Conservation (phyloP, 2,113 vertebrate species). For the Scopus umbretta region DNA sequence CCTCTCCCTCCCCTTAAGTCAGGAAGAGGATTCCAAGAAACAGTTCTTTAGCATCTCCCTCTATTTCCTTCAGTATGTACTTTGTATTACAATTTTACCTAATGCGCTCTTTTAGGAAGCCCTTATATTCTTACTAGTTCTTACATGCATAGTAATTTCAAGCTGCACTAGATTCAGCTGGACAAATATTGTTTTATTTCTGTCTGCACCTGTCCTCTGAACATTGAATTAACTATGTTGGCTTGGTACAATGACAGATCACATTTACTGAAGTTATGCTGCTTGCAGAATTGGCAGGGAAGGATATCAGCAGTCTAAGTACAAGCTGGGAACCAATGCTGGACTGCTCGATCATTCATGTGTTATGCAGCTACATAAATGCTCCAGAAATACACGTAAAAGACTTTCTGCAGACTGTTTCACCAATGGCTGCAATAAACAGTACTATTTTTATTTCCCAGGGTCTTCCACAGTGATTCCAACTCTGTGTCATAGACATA, state of each 20-base stretch:
- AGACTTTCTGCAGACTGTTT: neutral
- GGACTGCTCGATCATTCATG: neutral
- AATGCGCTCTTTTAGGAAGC: neutral
- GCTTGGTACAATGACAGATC: conserved; percentile 3
- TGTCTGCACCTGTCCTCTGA: conserved; percentile 49
- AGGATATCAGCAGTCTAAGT: neutral
- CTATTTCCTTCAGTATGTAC: neutral
- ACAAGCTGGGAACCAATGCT: neutral
- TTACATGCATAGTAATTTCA: neutral
- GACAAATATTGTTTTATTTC: conserved; percentile 58
- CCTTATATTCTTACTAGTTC: neutral
- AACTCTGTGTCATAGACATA: neutral
- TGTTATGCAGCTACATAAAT: neutral
- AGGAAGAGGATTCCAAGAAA: neutral
- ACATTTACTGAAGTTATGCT: conserved; percentile 15
- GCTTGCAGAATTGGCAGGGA: neutral
- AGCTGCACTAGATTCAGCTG: neutral
- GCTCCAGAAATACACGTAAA: neutral
- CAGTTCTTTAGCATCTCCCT: neutral
- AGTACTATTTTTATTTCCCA: neutral
- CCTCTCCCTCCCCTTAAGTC: neutral
- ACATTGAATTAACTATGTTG: conserved; percentile 30
- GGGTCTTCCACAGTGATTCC: neutral
- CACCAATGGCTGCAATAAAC: neutral
- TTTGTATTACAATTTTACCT: neutral